phyloP scores from a whole-genome alignment of 2,113 vertebrate species.

The Thermophis baileyi region DNA sequence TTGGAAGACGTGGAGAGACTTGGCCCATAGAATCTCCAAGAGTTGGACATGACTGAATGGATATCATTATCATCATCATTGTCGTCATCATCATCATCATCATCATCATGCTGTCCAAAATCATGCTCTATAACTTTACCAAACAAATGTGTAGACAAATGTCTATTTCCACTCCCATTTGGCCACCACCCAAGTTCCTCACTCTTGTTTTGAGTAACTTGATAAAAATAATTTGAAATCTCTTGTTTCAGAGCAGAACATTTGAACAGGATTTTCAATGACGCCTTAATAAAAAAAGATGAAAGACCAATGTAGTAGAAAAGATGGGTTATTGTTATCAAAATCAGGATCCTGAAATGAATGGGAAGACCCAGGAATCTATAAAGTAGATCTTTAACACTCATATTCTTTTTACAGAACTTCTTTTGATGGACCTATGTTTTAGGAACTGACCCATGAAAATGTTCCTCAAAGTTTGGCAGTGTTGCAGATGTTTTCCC shows the following conservation, averaged over 20 bases:
- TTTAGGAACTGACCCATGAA: constrained; percentile 29
- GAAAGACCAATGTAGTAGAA: not conserved
- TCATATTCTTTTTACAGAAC: not conserved
- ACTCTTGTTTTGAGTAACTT: not conserved
- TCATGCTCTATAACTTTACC: not conserved
- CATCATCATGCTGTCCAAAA: not conserved
- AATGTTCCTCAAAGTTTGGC: constrained; percentile 50
- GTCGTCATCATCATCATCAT: no score
- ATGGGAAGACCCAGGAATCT: not conserved
- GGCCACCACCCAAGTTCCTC: not conserved
- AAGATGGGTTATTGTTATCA: not conserved
- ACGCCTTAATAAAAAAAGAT: not conserved
- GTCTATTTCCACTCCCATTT: not conserved
- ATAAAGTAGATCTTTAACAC: not conserved
- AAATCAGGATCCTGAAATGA: not conserved
- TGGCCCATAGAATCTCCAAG: no score
- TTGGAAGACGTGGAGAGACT: no score
- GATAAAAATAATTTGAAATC: not conserved
- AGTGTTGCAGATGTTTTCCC: constrained; percentile 40
- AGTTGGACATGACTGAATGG: no score
- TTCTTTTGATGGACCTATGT: constrained; percentile 34
- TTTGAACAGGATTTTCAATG: not conserved
- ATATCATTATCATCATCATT: no score
- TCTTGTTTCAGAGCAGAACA: not conserved
- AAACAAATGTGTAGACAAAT: not conserved